phyloP scores from a whole-genome alignment of 2,888 invertebrate genomes.

The Acanthococcus lagerstroemiae region DNA sequence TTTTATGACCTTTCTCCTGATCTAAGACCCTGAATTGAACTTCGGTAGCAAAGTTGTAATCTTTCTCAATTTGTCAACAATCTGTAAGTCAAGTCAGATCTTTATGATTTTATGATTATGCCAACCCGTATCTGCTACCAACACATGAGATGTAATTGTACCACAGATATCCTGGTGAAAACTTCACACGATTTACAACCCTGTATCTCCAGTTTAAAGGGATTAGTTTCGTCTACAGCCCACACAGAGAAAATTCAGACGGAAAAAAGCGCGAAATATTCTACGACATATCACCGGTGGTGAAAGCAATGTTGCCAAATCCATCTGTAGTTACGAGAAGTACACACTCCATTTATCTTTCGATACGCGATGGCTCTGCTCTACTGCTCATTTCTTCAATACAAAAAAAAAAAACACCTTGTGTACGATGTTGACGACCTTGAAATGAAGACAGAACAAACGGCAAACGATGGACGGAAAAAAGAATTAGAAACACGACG shows the following conservation, averaged over 20 bases:
- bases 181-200: too few species aligned
- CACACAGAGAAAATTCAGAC: not conserved
- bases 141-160: too few species aligned
- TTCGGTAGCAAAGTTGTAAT: too few species aligned
- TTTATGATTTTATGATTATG: too few species aligned
- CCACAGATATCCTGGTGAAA: too few species aligned
- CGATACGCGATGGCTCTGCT: constrained; percentile 6
- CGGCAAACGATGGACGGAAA: not conserved
- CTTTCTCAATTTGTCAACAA: too few species aligned
- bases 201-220: too few species aligned
- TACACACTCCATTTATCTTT: constrained; percentile 1
- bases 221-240: not conserved
- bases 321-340: not conserved
- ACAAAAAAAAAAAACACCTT: constrained; percentile 10
- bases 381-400: not conserved
- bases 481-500: not conserved
- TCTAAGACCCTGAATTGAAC: too few species aligned
- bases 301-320: constrained; percentile 15
- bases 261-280: constrained; percentile 1
- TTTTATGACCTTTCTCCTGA: too few species aligned
- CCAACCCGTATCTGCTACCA: too few species aligned
- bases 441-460: constrained; percentile 12
- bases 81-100: too few species aligned
- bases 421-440: constrained; percentile 20
- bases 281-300: not conserved